Base-by-base conservation (phyloP, 2,797 vertebrate genomes). In the Sebastes trivittatus region DNA sequence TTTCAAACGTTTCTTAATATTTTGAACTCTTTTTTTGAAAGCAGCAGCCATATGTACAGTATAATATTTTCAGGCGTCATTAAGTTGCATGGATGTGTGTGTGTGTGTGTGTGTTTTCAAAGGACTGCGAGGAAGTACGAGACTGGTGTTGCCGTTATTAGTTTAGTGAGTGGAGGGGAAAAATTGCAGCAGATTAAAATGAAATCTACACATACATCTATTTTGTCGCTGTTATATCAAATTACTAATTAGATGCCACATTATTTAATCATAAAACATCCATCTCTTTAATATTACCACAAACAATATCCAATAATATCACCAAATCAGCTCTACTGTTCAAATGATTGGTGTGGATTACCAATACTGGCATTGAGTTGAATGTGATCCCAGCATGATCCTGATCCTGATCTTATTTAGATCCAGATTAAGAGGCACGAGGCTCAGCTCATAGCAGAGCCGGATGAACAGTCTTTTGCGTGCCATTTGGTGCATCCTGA, bases 371-470 rank as follows among this genome's bases (percentile, higher is more conserved):
- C 78, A 66, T 62, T 75, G 89, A 89, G 78, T 80, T 87, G 88
- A 91, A 90, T 75, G 86, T 79, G 88, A 94, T 91, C 87, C 80
- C 79, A 80, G 84, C 89, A 88, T 91, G 91, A 90, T 92, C 83
- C 86, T 91, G 91, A 89, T 91, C 85, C 85, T 89, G 90, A 92
- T 92, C 90, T 92, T 87, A 94, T 93, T 93, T 89, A 80, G 82
- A 83, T 71, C 64, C 78, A 91, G 93, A 94, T 94, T 91, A 95
- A 92, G 90, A 80, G 72, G 80, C 88, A 83, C 16, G 6, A 62
- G 81, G 87, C 87, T 90, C 80, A 89, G 75, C 70, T 81, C 76
- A 61, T 42, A 38, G 62, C 67, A 77, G 81, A 86, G 60, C 84
- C 68, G 66, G 84, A 88, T 87, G 75, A 87, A 73, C 71, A 30